phyloP scores from a whole-genome alignment of 2,888 invertebrate species.

The Ophion ellenae region DNA sequence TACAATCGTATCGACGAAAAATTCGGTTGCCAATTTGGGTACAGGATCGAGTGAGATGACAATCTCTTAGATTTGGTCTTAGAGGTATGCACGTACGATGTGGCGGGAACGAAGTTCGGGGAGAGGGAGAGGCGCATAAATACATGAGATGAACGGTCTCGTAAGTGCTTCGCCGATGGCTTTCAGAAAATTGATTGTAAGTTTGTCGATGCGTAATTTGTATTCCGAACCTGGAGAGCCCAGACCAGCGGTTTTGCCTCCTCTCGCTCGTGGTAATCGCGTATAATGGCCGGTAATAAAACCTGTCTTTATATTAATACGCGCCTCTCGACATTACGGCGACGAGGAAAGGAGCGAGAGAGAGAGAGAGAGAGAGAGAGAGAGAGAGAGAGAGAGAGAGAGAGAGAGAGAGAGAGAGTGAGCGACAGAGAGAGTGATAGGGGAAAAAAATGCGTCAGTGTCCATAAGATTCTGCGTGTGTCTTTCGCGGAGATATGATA shows the following conservation, averaged over 20 bases:
- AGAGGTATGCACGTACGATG: neutral
- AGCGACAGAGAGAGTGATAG: neutral
- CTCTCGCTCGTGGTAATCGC: slow-evolving; percentile 70
- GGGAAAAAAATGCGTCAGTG: slow-evolving; percentile 31
- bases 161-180: slow-evolving; percentile 72
- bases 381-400: slow-evolving; percentile 12
- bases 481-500: slow-evolving; percentile 19
- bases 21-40: slow-evolving; percentile 9
- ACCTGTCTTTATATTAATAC: slow-evolving; percentile 71
- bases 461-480: slow-evolving; percentile 28
- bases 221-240: slow-evolving; percentile 63
- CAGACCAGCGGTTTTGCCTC: slow-evolving; percentile 58
- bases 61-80: slow-evolving; percentile 17
- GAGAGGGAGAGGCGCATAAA: slow-evolving; percentile 47
- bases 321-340: slow-evolving; percentile 67
- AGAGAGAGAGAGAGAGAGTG: slow-evolving; percentile 13
- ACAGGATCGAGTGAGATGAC: neutral
- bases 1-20: neutral
- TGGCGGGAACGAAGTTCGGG: neutral
- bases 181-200: slow-evolving; percentile 74
- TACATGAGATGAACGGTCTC: slow-evolving; percentile 64
- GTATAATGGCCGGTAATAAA: slow-evolving; percentile 69
- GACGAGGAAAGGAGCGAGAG: slow-evolving; percentile 39
- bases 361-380: slow-evolving; percentile 11
- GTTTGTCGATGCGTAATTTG: slow-evolving; percentile 74